Conservation (phyloP, 2,797 vertebrate genomes). For the Otus scops region DNA sequence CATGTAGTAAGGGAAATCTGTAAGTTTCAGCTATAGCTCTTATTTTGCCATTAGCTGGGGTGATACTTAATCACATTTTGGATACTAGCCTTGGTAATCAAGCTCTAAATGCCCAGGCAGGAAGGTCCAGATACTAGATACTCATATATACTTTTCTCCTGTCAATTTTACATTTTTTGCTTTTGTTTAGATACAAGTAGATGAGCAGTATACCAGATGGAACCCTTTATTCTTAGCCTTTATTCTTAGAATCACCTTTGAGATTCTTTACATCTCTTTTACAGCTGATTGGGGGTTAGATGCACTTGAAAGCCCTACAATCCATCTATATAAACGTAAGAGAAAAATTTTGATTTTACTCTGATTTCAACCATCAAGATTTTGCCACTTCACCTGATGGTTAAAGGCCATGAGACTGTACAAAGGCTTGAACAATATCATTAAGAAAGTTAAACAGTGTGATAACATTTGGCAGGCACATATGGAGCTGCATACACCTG, state of each 20-base stretch:
- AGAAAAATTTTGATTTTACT: background rate
- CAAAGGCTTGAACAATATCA: background rate
- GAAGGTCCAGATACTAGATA: background rate
- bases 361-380: background rate
- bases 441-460: background rate
- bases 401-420: background rate
- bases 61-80: background rate
- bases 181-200: background rate
- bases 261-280: background rate
- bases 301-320: background rate
- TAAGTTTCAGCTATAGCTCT: background rate
- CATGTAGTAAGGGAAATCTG: background rate
- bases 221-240: background rate
- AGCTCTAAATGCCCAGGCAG: background rate
- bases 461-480: background rate
- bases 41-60: background rate
- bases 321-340: background rate
- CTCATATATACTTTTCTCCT: accelerated
- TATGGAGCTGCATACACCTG: background rate
- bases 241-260: background rate
- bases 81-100: background rate
- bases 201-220: background rate
- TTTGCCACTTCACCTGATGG: background rate
- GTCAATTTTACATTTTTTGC: background rate
- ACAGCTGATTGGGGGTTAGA: background rate